Percentiles rank a stretch among this genome's conserved stretches.
These are phyloP conservation scores for Pseudocheirus occidentalis DNA, from an alignment of 2,797 vertebrate genomes.

Conservation along the genomic window DNA sequence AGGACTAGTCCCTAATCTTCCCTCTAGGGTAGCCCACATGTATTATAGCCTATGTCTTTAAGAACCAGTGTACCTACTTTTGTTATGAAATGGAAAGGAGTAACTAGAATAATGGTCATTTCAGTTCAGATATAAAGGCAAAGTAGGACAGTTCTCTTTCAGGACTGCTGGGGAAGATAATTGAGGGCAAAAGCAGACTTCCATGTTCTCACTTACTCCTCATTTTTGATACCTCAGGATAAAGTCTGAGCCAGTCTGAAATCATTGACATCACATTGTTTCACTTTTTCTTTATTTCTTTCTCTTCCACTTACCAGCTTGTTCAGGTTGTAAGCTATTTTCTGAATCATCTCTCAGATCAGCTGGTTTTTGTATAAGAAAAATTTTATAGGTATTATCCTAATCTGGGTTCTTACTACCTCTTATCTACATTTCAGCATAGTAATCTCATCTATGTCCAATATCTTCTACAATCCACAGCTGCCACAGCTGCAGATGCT, in stretches of 20 bases:
- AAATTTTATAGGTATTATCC: neutral
- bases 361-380: conserved; percentile 8
- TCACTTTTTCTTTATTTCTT: neutral
- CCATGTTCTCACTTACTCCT: neutral
- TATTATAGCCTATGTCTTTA: neutral
- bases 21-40: neutral
- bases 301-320: conserved; percentile 11
- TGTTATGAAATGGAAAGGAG: neutral
- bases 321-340: neutral
- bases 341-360: neutral
- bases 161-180: neutral
- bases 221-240: neutral
- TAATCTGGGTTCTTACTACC: neutral
- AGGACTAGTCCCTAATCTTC: neutral
- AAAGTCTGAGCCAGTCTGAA: neutral
- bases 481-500: neutral
- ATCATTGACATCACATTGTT: neutral
- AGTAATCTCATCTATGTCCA: neutral
- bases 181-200: neutral
- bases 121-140: neutral
- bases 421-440: neutral
- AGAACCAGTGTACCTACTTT: neutral
- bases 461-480: neutral
- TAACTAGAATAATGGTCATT: neutral
- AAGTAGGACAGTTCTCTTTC: neutral